These are phyloP conservation scores for Hyperoplus lanceolatus DNA, from an alignment of 2,797 vertebrate genomes.

Conservation along the genomic window DNA sequence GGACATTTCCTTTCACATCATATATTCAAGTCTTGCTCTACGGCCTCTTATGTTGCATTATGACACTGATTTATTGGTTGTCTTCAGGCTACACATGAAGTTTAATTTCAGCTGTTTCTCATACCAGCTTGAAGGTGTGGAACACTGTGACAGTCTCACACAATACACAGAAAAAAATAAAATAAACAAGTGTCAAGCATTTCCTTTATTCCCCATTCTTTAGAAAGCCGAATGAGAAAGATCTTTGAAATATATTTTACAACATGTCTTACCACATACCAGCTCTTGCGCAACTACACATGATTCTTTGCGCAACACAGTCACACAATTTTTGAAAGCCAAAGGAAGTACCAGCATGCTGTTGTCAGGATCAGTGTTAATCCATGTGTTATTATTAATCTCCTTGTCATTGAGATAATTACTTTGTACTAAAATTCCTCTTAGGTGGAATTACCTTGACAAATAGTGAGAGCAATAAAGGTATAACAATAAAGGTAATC, in stretches of 20 bases:
- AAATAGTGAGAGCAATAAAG: not conserved
- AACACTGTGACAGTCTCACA: not conserved
- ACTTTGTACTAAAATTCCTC: not conserved
- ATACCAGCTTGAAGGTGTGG: not conserved
- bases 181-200: not conserved
- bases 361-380: not conserved
- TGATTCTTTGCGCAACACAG: not conserved
- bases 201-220: not conserved
- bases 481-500: not conserved
- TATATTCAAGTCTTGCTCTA: too few species aligned
- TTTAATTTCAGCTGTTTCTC: not conserved
- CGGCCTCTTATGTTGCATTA: not conserved
- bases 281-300: slow-evolving; percentile 17
- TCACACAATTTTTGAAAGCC: not conserved
- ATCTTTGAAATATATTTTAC: not conserved
- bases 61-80: not conserved
- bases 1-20: too few species aligned
- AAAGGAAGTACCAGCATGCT: not conserved
- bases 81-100: not conserved
- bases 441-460: too few species aligned
- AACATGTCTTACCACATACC: slow-evolving; percentile 60
- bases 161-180: not conserved
- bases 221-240: not conserved
- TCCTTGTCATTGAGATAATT: not conserved
- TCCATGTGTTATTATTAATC: not conserved